Evolutionary conservation across 2,888 invertebrate genomes (phyloP), one percentile per base, ranked within the genome.

Genomic region (Apamea anceps): DNA sequence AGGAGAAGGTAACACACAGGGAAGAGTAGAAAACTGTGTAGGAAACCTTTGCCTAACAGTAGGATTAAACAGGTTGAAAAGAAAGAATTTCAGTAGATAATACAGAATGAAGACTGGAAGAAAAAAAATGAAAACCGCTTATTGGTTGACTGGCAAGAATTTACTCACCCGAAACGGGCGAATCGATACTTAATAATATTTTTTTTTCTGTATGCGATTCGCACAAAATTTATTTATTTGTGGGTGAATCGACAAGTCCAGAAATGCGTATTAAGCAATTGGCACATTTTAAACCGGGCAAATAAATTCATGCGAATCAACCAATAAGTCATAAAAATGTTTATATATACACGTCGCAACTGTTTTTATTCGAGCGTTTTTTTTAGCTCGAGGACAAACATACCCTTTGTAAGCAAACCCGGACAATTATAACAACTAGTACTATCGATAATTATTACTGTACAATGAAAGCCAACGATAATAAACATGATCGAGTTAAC

Each of bases 401-500:
- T 48, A 28, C 48, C 13, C 10, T 75, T 37, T 37, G 3, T 51
- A 42, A 74, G 7, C 21, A 28, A 82, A 51, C 15, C 42, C 2
- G 18, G n/a, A 73, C 21, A 54, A 25, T 71, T 42, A 72, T 54
- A 45, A 70, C 54, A 70, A 67, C 66, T 51, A 74, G 54, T 45
- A 65, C 12, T 62, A 32, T 45, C 25, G 7, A 18, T 42, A 81
- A 79, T 81, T 79, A 79, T 81, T 79, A 65, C 48, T 57, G 15
- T 37, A 42, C 28, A 57, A 65, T 81, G 18, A 85, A 84, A 81
- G 15, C 21, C n/a, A n/a, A 42, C 70, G 37, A 81, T 80, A 67
- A 42, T 72, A 18, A 71, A 79, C 51, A 42, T 77, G 74, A 77
- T 74, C 67, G 65, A 77, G 79, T 88, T 74, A 65, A 67, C 62